Percentiles rank a stretch among this genome's conserved stretches.
Conservation (phyloP, 2,797 vertebrate species). For the Pangasius krempfi region DNA sequence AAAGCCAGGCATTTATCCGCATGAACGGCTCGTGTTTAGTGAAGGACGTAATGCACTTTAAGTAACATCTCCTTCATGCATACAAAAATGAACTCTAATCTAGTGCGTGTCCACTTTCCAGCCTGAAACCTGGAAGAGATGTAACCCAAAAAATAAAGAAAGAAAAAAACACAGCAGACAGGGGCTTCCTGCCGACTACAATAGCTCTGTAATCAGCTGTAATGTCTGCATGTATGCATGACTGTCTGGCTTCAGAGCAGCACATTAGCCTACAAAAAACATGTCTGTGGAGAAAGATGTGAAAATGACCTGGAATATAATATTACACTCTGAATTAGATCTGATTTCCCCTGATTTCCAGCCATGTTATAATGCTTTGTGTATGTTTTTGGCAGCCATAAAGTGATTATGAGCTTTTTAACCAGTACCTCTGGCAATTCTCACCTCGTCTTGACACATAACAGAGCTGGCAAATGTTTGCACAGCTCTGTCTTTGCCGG, state of each 20-base stretch:
- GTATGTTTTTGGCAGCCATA: slow-evolving; percentile 30
- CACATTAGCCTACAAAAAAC: slow-evolving; percentile 4
- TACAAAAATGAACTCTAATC: slow-evolving; percentile 74
- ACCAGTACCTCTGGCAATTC: slow-evolving; percentile 60
- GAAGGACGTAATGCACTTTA: slow-evolving; percentile 81
- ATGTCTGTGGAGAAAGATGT: background rate
- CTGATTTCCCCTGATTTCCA: slow-evolving; percentile 7
- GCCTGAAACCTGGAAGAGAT: slow-evolving; percentile 54
- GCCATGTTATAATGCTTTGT: slow-evolving; percentile 8
- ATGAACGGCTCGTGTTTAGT: slow-evolving; percentile 79
- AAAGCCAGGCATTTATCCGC: slow-evolving; percentile 82
- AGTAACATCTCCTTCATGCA: slow-evolving; percentile 81
- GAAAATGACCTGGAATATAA: background rate
- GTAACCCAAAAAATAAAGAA: slow-evolving; percentile 49
- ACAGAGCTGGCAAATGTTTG: slow-evolving; percentile 74
- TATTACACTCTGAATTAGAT: background rate
- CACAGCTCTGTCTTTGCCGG: slow-evolving; percentile 70
- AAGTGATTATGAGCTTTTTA: slow-evolving; percentile 45
- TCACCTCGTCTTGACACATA: slow-evolving; percentile 71
- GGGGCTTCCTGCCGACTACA: slow-evolving; percentile 42
- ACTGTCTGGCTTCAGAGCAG: slow-evolving; percentile 1
- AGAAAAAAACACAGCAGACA: slow-evolving; percentile 13
- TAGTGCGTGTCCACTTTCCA: slow-evolving; percentile 65
- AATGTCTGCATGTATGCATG: slow-evolving; percentile 1
- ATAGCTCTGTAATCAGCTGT: slow-evolving; percentile 3